Percentiles rank a stretch among this genome's conserved stretches.
These are phyloP conservation scores for Gobiocypris rarus DNA, from an alignment of 2,113 vertebrate species.

Conservation along the genomic window DNA sequence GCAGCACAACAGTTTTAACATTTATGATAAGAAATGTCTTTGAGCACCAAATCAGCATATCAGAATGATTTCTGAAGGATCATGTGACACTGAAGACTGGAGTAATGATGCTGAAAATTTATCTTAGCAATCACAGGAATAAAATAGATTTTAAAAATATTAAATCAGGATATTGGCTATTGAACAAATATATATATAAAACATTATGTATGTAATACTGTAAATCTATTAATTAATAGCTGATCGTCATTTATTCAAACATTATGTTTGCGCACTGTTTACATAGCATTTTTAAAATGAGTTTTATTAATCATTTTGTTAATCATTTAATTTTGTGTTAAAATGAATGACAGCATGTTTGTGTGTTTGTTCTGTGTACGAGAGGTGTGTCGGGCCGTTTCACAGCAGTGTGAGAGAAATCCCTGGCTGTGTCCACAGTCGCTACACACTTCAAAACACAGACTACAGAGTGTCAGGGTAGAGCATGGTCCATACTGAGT, in stretches of 20 bases:
- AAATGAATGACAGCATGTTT: background rate
- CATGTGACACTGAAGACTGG: background rate
- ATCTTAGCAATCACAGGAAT: background rate
- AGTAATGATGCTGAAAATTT: background rate
- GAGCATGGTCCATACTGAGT: background rate
- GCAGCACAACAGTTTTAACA: too few species aligned
- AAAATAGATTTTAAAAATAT: background rate
- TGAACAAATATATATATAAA: too few species aligned
- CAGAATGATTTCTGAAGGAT: background rate
- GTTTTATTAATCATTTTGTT: too few species aligned
- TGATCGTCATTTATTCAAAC: background rate
- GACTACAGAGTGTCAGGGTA: background rate
- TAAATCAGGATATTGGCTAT: too few species aligned
- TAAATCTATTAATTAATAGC: too few species aligned
- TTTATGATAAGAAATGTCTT: too few species aligned
- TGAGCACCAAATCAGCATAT: background rate
- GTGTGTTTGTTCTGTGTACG: background rate
- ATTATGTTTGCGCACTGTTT: background rate
- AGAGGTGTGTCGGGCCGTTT: background rate
- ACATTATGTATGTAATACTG: too few species aligned
- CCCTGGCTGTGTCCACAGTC: background rate
- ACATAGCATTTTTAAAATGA: background rate
- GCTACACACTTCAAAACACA: background rate
- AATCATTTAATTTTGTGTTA: conserved; percentile 7
- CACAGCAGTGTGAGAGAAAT: background rate